Conservation (phyloP, 2,113 vertebrate species). For the Mustelus asterias region DNA sequence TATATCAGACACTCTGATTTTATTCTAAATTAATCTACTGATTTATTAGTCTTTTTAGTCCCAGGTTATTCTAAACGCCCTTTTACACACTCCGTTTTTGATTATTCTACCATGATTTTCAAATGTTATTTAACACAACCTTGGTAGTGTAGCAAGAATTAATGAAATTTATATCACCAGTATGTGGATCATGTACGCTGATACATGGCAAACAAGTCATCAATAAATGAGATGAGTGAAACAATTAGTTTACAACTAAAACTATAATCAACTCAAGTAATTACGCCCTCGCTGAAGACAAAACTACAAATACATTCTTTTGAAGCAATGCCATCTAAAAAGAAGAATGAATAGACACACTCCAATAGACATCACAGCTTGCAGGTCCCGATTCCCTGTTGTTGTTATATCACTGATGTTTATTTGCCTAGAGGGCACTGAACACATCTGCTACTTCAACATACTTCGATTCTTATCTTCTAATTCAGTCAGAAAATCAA, state of each 20-base stretch:
- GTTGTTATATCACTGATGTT: not conserved
- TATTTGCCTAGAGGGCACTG: not conserved
- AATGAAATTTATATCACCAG: not conserved
- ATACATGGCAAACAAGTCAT: not conserved
- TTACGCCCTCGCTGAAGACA: constrained; percentile 16
- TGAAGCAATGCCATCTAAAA: not conserved
- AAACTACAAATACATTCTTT: not conserved
- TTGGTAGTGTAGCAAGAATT: not conserved
- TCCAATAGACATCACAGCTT: not conserved
- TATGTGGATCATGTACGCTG: not conserved
- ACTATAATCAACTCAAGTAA: not conserved
- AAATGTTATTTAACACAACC: too few relatives aligned
- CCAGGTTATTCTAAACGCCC: too few relatives aligned
- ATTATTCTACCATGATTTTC: not conserved
- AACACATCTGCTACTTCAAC: constrained; percentile 10
- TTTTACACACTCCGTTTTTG: not conserved
- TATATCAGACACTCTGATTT: too few relatives aligned
- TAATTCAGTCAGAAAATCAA: constrained; percentile 15
- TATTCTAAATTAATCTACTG: too few relatives aligned
- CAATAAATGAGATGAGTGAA: not conserved
- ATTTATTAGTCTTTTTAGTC: too few relatives aligned
- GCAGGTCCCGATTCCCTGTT: not conserved
- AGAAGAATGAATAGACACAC: not conserved
- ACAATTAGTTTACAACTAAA: not conserved
- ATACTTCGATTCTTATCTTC: not conserved